These are phyloP conservation scores for Troilus luridus DNA, from an alignment of 2,888 invertebrate species.

Conservation along the genomic window DNA sequence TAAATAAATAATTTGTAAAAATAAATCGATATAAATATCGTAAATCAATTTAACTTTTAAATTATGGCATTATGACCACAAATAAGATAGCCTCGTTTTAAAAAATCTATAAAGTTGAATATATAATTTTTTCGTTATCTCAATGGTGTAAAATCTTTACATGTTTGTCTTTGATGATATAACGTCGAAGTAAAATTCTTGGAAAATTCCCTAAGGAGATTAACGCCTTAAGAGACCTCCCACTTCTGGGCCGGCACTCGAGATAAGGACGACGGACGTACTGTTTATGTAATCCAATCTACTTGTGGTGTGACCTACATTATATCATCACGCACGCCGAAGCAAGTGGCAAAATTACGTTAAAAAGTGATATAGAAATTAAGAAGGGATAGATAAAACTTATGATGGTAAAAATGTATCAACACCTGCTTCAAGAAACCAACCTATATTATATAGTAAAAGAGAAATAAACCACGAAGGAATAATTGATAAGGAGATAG, in stretches of 20 bases:
- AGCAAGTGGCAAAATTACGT: background rate
- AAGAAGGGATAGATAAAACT: background rate
- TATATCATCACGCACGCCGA: background rate
- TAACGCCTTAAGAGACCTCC: background rate
- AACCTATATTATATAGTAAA: background rate
- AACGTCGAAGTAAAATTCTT: background rate
- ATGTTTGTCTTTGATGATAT: background rate
- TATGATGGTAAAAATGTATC: background rate
- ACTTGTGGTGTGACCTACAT: slow-evolving; percentile 14
- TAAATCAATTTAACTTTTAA: no score
- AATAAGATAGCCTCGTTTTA: no score
- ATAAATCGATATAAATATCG: no score
- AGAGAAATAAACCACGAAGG: background rate
- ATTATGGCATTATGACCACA: no score
- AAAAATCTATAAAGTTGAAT: no score
- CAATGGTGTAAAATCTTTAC: background rate
- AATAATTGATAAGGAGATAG: background rate
- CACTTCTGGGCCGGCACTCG: background rate
- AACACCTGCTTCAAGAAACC: background rate
- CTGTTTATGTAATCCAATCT: background rate
- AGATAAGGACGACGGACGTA: slow-evolving; percentile 2
- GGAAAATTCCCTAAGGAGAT: slow-evolving; percentile 26
- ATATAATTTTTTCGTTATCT: no score
- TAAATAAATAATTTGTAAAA: no score
- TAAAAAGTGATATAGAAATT: background rate